phyloP scores from a whole-genome alignment of 2,797 vertebrate species.

The Alca torda region DNA sequence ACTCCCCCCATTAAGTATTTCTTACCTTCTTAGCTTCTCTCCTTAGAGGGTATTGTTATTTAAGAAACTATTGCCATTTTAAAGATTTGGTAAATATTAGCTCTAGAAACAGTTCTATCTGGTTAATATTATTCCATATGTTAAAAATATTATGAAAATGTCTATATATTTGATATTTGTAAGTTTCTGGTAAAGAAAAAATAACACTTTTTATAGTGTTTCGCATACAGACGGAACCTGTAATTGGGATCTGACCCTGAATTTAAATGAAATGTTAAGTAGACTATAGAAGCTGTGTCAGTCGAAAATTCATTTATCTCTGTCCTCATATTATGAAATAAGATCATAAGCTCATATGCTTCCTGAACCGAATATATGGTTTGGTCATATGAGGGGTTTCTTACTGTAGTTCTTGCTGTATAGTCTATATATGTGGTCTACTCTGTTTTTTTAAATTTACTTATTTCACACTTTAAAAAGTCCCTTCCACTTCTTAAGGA shows the following conservation, averaged over 20 bases:
- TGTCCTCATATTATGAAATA: neutral
- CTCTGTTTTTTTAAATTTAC: neutral
- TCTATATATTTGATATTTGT: neutral
- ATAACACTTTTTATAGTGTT: neutral
- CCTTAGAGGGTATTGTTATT: neutral
- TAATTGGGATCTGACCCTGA: neutral
- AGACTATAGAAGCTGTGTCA: neutral
- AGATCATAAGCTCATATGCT: neutral
- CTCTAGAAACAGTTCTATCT: neutral
- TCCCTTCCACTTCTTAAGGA: neutral
- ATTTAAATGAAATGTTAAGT: neutral
- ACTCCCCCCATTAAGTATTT: neutral
- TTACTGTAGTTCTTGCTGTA: neutral
- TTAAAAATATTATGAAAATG: neutral
- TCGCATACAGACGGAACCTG: neutral
- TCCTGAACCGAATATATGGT: neutral
- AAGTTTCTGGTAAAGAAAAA: neutral
- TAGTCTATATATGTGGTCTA: neutral
- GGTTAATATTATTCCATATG: neutral
- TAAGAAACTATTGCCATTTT: neutral
- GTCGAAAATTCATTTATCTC: neutral
- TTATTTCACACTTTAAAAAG: neutral
- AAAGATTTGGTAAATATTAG: neutral
- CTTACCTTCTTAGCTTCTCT: neutral
- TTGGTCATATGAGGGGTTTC: neutral